A percentile compares a stretch with the other conserved stretches of the same genome.
These are phyloP conservation scores for Epistrophella euchroma DNA, from an alignment of 2,888 invertebrate genomes.

Conservation along the genomic window DNA sequence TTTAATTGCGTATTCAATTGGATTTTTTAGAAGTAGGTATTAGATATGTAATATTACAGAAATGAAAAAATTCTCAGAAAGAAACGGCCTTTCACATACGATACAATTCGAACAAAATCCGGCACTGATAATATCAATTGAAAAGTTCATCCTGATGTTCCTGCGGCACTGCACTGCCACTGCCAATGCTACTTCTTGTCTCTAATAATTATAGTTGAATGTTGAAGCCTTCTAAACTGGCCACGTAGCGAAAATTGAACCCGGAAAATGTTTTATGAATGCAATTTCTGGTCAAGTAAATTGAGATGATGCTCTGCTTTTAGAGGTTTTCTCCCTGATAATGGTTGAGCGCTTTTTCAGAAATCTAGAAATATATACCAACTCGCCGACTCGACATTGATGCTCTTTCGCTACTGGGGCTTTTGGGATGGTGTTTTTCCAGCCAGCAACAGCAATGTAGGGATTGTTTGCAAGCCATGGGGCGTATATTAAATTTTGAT, in stretches of 20 bases:
- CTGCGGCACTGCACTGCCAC: background rate
- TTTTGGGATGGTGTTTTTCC: constrained; percentile 4
- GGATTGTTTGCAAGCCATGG: constrained; percentile 33
- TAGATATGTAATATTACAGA: too few species aligned
- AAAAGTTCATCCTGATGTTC: constrained; percentile 19
- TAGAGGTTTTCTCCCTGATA: constrained; percentile 29
- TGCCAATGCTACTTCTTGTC: background rate
- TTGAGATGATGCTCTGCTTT: constrained; percentile 63
- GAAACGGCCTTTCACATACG: background rate
- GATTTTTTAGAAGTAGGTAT: too few species aligned
- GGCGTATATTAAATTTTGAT: constrained; percentile 14
- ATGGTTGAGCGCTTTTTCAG: constrained; percentile 2
- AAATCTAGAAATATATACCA: too few species aligned
- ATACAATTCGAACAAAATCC: background rate
- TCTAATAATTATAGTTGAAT: background rate
- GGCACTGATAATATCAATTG: background rate
- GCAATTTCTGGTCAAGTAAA: constrained; percentile 72
- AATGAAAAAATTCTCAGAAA: background rate
- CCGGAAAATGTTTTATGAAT: constrained; percentile 72
- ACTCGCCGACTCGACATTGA: background rate
- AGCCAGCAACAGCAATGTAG: constrained; percentile 2
- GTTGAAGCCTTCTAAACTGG: constrained; percentile 27
- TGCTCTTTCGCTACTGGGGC: constrained; percentile 2
- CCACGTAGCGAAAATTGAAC: constrained; percentile 55
- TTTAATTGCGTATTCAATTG: too few species aligned